Evolutionary conservation across 2,797 vertebrate species (phyloP), one percentile per base, ranked within the genome.

Genomic region (Tadarida brasiliensis): DNA sequence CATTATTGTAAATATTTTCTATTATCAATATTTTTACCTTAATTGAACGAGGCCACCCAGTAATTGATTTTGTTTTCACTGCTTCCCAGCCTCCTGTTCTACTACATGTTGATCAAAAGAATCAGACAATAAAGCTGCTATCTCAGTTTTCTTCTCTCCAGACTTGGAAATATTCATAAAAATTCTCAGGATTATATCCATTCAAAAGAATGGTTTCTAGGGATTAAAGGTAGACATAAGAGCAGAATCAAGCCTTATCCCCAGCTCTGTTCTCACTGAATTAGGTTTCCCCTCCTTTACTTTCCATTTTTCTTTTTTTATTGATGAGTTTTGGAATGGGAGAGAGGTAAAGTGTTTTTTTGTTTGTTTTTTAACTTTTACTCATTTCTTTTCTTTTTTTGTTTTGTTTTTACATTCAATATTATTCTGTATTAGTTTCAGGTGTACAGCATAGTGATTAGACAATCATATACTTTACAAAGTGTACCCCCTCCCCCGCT

Each of bases 1-100:
- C 74, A 44, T 82, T 90, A 35, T 77, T 95, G 56, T 76, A 88
- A 95, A 68, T 30, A n/a, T 65, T 89, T 71, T 65, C 63, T 65
- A 54, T 70, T 17, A 76, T 59, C 11, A 28, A 3, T 57, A 30
- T 54, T 91, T 86, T 73, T 9, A 59, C n/a, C 80, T 63, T 81
- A 54, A 51, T 56, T 78, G 65, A 30, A 51, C 56, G 61, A 28
- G 6, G 12, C 28, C 26, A 67, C 16, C 19, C 19, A 65, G 16
- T 56, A 87, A 94, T 54, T 83, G 11, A 86, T 78, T 76, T 81
- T 12, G 33, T 33, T 77, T 65, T 74, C 20, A 30, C 28, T 59
- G 30, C 6, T 83, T 22, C 20, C 14, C n/a, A 30, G 28, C 5
- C n/a, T 26, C 33, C 59, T 47, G 47, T 51, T 86, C 73, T 91